These are phyloP conservation scores for Calameuta filiformis DNA, from an alignment of 2,888 invertebrate species.

Conservation along the genomic window DNA sequence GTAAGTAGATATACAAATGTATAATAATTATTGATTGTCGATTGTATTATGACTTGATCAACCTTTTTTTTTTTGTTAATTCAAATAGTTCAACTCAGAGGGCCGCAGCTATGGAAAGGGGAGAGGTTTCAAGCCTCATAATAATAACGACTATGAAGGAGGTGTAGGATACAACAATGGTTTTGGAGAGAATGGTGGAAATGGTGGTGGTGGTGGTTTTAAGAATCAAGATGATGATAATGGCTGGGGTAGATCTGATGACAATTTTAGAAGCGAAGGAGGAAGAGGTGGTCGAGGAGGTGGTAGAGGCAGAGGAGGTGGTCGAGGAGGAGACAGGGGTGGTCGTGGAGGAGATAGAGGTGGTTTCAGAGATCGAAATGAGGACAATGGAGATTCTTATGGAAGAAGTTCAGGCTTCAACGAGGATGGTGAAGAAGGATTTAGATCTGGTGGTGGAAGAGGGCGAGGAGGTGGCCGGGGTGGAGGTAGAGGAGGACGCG, in stretches of 20 bases:
- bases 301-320: slow-evolving; percentile 10
- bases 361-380: slow-evolving; percentile 7
- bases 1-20: slow-evolving; percentile 10
- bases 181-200: background rate
- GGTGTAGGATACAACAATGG: slow-evolving; percentile 12
- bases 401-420: slow-evolving; percentile 16
- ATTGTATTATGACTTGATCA: background rate
- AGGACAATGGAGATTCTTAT: slow-evolving; percentile 6
- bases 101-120: slow-evolving; percentile 46
- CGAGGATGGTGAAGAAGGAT: slow-evolving; percentile 19
- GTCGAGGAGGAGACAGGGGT: slow-evolving; percentile 11
- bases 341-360: slow-evolving; percentile 14
- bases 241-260: background rate
- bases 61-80: background rate
- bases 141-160: slow-evolving; percentile 16
- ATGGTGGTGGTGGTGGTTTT: background rate
- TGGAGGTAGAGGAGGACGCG: slow-evolving; percentile 24
- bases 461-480: slow-evolving; percentile 32
- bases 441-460: slow-evolving; percentile 30
- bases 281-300: background rate
- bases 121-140: slow-evolving; percentile 35
- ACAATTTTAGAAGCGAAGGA: background rate
- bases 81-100: slow-evolving; percentile 31
- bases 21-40: slow-evolving; percentile 5
- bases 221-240: background rate